phyloP scores from a whole-genome alignment of 2,113 vertebrate species.

The Strigops habroptila region DNA sequence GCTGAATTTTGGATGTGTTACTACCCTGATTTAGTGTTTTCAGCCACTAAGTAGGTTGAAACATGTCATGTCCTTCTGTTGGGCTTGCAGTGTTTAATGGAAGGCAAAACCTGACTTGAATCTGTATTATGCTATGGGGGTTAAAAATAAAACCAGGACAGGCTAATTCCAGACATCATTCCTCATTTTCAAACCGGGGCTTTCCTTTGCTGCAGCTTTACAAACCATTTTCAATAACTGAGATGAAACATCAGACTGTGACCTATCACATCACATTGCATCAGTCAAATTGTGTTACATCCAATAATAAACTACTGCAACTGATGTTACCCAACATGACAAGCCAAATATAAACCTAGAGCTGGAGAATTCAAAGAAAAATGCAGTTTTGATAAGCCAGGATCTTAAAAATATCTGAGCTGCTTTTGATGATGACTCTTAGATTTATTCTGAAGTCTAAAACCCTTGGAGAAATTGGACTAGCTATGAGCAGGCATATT shows the following conservation, averaged over 20 bases:
- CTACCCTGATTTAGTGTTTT: not conserved
- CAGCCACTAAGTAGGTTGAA: not conserved
- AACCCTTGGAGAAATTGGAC: slow-evolving; percentile 6
- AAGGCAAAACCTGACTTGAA: not conserved
- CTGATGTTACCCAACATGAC: slow-evolving; percentile 53
- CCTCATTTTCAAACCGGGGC: not conserved
- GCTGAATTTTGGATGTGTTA: accelerated
- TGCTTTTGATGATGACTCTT: slow-evolving; percentile 13
- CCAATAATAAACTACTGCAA: slow-evolving; percentile 39
- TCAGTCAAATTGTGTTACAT: slow-evolving; percentile 54
- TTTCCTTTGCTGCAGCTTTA: slow-evolving; percentile 1
- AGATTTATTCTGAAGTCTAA: slow-evolving; percentile 35
- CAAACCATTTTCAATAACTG: slow-evolving; percentile 36
- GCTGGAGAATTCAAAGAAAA: slow-evolving; percentile 47
- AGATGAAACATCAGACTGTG: slow-evolving; percentile 50
- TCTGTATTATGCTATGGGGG: not conserved
- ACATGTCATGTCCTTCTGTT: not conserved
- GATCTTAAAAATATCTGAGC: slow-evolving; percentile 46
- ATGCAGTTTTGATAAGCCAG: slow-evolving; percentile 24
- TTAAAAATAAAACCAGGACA: not conserved
- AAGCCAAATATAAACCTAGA: slow-evolving; percentile 46
- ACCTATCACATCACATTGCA: slow-evolving; percentile 64
- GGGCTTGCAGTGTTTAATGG: not conserved
- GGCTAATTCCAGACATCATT: slow-evolving; percentile 1
- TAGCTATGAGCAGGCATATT: slow-evolving; percentile 3